phyloP scores from a whole-genome alignment of 2,797 vertebrate genomes.

The Enteromius treurensis region DNA sequence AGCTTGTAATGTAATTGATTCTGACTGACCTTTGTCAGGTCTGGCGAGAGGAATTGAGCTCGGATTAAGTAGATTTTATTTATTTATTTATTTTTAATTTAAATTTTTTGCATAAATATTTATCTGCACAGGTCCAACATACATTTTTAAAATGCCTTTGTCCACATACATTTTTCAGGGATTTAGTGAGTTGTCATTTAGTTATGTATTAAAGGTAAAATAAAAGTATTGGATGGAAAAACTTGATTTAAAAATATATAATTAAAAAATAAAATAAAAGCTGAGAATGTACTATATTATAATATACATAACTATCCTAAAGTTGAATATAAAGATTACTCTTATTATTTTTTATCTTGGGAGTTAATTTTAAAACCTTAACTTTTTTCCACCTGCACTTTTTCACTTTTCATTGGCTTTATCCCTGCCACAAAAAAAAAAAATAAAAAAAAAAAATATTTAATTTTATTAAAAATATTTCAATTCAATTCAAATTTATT shows the following conservation, averaged over 20 bases:
- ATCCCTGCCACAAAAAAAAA: no score
- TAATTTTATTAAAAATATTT: no score
- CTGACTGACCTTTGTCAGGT: slow-evolving; percentile 18
- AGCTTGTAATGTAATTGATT: slow-evolving; percentile 13
- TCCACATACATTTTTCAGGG: not conserved
- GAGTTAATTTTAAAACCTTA: not conserved
- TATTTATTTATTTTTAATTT: no score
- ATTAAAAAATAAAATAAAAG: not conserved
- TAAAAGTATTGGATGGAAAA: not conserved
- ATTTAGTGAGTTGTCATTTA: not conserved
- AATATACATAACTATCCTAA: not conserved
- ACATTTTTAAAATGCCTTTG: not conserved
- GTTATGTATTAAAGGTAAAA: not conserved
- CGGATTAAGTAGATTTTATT: not conserved
- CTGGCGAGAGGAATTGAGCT: not conserved
- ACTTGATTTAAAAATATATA: not conserved
- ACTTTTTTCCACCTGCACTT: not conserved
- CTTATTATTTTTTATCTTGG: not conserved
- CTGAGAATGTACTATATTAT: not conserved
- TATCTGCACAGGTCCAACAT: no score
- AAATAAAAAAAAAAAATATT: no score
- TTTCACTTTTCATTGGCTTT: not conserved
- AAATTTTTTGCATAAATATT: not conserved
- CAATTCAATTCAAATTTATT: no score
- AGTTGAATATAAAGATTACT: not conserved